Percentiles rank a stretch among this genome's conserved stretches.
Conservation (phyloP, 2,113 vertebrate genomes). For the Campylomormyrus numenius region DNA sequence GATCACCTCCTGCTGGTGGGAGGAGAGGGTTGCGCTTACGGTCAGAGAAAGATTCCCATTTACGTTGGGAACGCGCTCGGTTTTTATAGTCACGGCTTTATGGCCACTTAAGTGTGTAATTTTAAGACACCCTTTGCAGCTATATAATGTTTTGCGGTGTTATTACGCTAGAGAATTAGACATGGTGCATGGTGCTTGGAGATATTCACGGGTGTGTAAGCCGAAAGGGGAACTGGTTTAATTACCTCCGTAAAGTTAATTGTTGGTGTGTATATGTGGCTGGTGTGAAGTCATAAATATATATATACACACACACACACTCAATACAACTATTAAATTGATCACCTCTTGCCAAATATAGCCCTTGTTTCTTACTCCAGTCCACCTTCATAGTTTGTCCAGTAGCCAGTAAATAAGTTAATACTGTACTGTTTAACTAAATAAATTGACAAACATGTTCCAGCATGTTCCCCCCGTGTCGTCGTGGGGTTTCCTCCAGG, state of each 20-base stretch:
- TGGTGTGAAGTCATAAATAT: background rate
- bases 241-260: background rate
- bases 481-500: no score
- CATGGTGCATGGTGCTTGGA: background rate
- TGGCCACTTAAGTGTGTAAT: background rate
- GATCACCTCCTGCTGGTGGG: background rate
- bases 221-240: background rate
- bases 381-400: background rate
- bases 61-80: no score
- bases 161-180: background rate
- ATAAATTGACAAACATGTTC: background rate
- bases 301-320: background rate
- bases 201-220: background rate
- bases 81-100: background rate
- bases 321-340: background rate
- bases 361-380: background rate
- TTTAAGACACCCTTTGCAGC: background rate
- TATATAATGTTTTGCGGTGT: background rate
- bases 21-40: background rate
- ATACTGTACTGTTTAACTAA: background rate
- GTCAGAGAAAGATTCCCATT: background rate
- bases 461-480: no score
- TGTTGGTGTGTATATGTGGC: background rate
- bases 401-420: background rate
- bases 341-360: background rate